Conservation (phyloP, 2,888 invertebrate species). For the Onchidella celtica region DNA sequence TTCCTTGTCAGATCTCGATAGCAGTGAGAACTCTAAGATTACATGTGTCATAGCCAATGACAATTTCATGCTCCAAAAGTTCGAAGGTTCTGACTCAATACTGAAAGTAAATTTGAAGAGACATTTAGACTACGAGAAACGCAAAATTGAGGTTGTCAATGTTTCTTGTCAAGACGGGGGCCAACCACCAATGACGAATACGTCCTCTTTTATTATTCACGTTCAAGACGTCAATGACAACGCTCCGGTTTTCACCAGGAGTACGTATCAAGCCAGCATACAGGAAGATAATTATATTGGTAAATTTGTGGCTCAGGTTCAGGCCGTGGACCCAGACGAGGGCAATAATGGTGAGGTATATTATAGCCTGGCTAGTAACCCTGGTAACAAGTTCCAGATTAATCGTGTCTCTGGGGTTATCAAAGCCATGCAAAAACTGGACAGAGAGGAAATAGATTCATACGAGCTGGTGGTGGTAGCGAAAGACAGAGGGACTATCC, state of each 20-base stretch:
- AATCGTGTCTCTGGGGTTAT: slow-evolving; percentile 59
- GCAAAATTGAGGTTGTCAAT: slow-evolving; percentile 54
- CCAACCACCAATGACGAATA: slow-evolving; percentile 51
- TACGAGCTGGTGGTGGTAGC: slow-evolving; percentile 93
- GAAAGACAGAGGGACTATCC: slow-evolving; percentile 85
- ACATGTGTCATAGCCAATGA: slow-evolving; percentile 64
- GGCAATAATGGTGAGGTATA: slow-evolving; percentile 58
- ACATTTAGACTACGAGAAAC: slow-evolving; percentile 59
- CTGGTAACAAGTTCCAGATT: slow-evolving; percentile 54
- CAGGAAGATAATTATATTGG: slow-evolving; percentile 55
- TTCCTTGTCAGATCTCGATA: slow-evolving; percentile 83
- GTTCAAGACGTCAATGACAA: slow-evolving; percentile 61
- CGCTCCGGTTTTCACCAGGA: slow-evolving; percentile 54
- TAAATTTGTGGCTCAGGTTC: slow-evolving; percentile 55
- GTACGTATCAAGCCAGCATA: slow-evolving; percentile 50
- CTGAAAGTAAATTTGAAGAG: slow-evolving; percentile 57
- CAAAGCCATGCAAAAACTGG: slow-evolving; percentile 58
- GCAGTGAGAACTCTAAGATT: slow-evolving; percentile 69
- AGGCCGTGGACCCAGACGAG: slow-evolving; percentile 61
- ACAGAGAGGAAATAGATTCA: slow-evolving; percentile 83
- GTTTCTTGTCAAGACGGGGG: slow-evolving; percentile 61
- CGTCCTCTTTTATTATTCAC: slow-evolving; percentile 53
- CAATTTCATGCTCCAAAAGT: slow-evolving; percentile 63
- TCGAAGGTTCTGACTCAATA: slow-evolving; percentile 56
- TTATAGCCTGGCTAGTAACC: slow-evolving; percentile 54